These are phyloP conservation scores for Dysmachus trigonus DNA, from an alignment of 2,888 invertebrate genomes.

Conservation along the genomic window DNA sequence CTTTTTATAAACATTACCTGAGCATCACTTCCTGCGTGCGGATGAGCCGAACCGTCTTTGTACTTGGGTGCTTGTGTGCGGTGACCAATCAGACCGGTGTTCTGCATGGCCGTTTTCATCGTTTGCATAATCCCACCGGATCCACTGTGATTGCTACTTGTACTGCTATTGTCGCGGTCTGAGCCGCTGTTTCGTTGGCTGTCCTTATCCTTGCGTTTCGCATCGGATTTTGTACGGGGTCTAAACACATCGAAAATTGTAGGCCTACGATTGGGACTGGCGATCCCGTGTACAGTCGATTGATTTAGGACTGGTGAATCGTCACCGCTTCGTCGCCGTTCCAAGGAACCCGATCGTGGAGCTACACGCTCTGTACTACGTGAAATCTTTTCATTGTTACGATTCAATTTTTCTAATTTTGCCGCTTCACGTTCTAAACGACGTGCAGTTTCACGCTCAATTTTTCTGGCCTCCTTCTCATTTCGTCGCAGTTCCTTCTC, in stretches of 20 bases:
- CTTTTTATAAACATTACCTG: conserved; percentile 59
- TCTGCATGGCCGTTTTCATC: conserved; percentile 82
- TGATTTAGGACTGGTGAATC: conserved; percentile 64
- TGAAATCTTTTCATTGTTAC: conserved; percentile 63
- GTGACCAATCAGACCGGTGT: conserved; percentile 60
- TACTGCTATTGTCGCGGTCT: conserved; percentile 58
- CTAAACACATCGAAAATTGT: conserved; percentile 84
- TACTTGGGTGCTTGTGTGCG: conserved; percentile 62
- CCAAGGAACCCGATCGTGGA: conserved; percentile 62
- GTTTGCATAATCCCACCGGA: conserved; percentile 77
- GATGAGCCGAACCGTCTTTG: conserved; percentile 77
- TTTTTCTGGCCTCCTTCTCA: conserved; percentile 63
- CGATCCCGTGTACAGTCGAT: conserved; percentile 66
- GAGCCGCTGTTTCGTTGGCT: conserved; percentile 52
- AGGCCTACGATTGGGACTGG: conserved; percentile 76
- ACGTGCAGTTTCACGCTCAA: conserved; percentile 62
- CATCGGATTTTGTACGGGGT: conserved; percentile 80
- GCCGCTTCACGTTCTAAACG: conserved; percentile 63
- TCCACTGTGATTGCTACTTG: conserved; percentile 58
- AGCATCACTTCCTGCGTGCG: conserved; percentile 71
- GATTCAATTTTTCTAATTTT: conserved; percentile 63
- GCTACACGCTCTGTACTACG: conserved; percentile 63
- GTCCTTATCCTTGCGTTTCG: conserved; percentile 62
- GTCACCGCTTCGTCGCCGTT: conserved; percentile 63
- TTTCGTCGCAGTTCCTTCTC: conserved; percentile 62